These are phyloP conservation scores for Drosophila insularis DNA, from an alignment of 1,140 invertebrate species.

Conservation along the genomic window DNA sequence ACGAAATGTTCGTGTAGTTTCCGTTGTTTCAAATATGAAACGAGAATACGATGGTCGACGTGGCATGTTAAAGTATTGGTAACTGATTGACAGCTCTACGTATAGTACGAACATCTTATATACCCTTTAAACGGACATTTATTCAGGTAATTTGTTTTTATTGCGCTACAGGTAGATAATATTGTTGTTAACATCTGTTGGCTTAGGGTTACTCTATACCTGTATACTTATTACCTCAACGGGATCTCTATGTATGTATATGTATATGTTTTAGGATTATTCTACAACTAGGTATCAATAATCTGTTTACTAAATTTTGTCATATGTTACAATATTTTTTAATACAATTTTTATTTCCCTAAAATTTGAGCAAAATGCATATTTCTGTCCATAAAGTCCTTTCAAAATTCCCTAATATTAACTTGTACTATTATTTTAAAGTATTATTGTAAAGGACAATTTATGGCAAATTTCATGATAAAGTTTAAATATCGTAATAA, in stretches of 20 bases:
- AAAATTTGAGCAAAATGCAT: no score
- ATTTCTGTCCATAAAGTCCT: no score
- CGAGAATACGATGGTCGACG: conserved; percentile 33
- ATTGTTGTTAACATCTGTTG: not conserved
- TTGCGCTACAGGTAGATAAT: not conserved
- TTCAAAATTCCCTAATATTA: no score
- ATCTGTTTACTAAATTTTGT: no score
- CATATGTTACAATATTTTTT: no score
- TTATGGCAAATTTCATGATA: no score
- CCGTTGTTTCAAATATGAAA: conserved; percentile 45
- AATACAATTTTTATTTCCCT: no score
- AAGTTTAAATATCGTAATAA: no score
- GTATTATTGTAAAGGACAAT: no score
- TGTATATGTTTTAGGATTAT: not conserved
- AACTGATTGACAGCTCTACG: not conserved
- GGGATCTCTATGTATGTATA: not conserved
- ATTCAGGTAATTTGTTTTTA: not conserved
- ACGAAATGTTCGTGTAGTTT: conserved; percentile 36
- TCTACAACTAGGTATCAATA: not conserved
- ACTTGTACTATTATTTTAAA: no score
- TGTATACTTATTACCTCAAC: not conserved
- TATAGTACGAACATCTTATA: not conserved
- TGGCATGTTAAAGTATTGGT: conserved; percentile 36
- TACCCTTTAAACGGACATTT: not conserved
- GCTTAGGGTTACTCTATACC: not conserved